These are phyloP conservation scores for Cariama cristata DNA, from an alignment of 2,113 vertebrate genomes.

Conservation along the genomic window DNA sequence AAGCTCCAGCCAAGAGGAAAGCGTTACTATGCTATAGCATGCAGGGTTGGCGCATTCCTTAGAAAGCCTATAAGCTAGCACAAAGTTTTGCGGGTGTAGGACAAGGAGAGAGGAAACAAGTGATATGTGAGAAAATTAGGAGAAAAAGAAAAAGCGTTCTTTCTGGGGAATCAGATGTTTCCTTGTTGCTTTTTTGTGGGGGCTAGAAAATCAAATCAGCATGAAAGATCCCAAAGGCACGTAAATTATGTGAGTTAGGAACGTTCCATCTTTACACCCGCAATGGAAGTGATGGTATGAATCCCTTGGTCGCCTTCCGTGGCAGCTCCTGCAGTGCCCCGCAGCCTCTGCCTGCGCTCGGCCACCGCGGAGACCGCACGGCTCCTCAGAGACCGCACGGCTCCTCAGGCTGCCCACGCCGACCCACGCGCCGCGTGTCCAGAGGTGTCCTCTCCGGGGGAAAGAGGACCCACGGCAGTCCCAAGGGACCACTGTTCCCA, in stretches of 20 bases:
- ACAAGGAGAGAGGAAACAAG: not conserved
- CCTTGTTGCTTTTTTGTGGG: not conserved
- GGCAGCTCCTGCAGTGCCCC: not conserved
- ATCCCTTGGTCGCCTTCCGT: rapidly evolving
- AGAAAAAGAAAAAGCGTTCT: not conserved
- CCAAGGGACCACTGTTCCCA: not conserved
- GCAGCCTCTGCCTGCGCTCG: not conserved
- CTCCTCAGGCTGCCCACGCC: not conserved
- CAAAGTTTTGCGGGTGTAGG: not conserved
- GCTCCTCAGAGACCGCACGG: not conserved
- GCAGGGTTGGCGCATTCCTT: not conserved
- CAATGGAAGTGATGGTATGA: not conserved
- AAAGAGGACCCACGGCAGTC: not conserved
- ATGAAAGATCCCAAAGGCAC: not conserved
- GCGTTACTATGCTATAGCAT: not conserved
- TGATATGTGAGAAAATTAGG: not conserved
- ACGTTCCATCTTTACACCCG: not conserved
- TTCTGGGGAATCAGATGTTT: not conserved
- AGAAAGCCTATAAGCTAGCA: not conserved
- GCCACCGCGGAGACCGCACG: not conserved
- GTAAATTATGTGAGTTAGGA: not conserved
- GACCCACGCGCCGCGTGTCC: not conserved
- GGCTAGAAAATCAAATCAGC: not conserved
- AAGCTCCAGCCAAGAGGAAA: not conserved
- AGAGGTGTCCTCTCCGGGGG: not conserved